Conservation (phyloP, 2,888 invertebrate genomes). For the Spodoptera littoralis region DNA sequence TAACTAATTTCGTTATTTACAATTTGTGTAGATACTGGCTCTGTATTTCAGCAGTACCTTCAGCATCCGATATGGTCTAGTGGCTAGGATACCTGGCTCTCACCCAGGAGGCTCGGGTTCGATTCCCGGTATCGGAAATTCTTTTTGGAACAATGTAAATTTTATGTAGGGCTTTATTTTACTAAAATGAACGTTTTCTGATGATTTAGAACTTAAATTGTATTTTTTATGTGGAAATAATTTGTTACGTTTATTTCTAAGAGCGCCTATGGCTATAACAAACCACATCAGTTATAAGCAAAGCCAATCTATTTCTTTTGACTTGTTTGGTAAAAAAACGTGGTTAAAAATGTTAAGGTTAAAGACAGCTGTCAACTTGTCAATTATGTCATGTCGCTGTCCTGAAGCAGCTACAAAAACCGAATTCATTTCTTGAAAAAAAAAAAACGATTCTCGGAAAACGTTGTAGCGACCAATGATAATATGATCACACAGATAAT, state of each 20-base stretch:
- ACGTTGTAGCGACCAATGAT: constrained; percentile 3
- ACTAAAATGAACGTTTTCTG: not conserved
- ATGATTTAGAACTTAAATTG: no score
- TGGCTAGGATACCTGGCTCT: constrained; percentile 90
- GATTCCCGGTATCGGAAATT: constrained; percentile 90
- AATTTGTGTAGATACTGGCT: not conserved
- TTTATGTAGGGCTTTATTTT: no score
- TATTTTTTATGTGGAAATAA: no score
- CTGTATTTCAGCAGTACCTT: rapidly evolving
- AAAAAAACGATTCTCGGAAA: constrained; percentile 32
- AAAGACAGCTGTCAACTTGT: constrained; percentile 49
- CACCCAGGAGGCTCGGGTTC: constrained; percentile 90
- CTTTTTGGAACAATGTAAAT: constrained; percentile 58
- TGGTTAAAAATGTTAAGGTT: constrained; percentile 14
- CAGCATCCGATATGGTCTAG: constrained; percentile 88
- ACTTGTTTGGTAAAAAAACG: constrained; percentile 13
- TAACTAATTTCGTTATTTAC: no score
- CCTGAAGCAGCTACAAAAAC: constrained; percentile 11
- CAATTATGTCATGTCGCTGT: constrained; percentile 27
- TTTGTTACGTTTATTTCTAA: no score
- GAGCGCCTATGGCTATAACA: no score
- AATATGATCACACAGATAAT: constrained; percentile 18
- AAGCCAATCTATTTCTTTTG: constrained; percentile 6
- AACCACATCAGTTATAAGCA: no score
- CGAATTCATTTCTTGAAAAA: constrained; percentile 22